phyloP scores from a whole-genome alignment of 2,797 vertebrate genomes.

The Anomalospiza imberbis region DNA sequence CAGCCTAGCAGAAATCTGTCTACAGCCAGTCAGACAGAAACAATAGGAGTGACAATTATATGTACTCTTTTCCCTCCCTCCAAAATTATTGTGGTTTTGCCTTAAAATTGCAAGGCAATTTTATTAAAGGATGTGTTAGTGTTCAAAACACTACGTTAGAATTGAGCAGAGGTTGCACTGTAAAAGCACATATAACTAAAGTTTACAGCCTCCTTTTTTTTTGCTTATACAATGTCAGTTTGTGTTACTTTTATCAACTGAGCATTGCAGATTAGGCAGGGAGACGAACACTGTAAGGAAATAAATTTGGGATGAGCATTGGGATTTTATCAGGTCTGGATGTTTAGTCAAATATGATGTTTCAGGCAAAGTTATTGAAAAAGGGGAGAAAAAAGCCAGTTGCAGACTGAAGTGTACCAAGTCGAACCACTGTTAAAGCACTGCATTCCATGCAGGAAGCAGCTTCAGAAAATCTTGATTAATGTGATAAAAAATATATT shows the following conservation, averaged over 20 bases:
- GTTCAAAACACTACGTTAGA: background rate
- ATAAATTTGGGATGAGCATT: background rate
- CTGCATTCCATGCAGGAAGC: background rate
- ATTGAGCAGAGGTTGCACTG: background rate
- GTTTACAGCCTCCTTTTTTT: background rate
- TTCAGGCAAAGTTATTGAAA: background rate
- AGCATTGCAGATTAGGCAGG: background rate
- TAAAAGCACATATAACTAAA: background rate
- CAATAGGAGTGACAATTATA: slow-evolving; percentile 32
- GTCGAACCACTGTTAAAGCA: background rate
- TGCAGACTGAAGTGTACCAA: background rate
- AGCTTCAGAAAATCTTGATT: background rate
- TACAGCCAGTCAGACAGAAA: slow-evolving; percentile 47
- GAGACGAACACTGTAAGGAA: background rate
- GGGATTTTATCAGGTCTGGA: background rate
- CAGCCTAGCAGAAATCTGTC: slow-evolving; percentile 59
- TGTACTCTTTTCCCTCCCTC: background rate
- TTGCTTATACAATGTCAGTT: background rate
- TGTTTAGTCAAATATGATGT: background rate
- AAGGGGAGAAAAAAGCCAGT: background rate
- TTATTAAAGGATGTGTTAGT: background rate
- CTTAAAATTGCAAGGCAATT: slow-evolving; percentile 10
- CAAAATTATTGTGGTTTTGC: slow-evolving; percentile 8
- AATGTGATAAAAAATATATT: background rate
- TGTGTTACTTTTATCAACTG: slow-evolving; percentile 20